Base-by-base conservation (phyloP, 2,888 invertebrate species). In the Phymatocera aterrima region DNA sequence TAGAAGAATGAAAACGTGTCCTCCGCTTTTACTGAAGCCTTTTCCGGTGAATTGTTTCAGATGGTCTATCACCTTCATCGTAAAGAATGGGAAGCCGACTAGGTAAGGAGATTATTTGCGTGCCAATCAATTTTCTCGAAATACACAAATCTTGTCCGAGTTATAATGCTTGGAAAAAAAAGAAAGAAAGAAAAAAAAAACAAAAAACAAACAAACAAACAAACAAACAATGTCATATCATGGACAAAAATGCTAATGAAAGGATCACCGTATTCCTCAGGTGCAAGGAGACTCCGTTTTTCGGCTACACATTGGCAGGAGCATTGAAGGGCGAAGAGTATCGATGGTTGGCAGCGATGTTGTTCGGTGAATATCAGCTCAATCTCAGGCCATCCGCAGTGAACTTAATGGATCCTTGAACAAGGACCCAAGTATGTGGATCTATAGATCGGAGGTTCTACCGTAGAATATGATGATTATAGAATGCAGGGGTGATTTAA, bases 51-150 rank as follows among this genome's bases (percentile, higher is more conserved):
- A n/a, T n/a, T 77, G 78, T 87, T 88, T 40, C 86, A 92, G 95
- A 79, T 97, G 96, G 96, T 93, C 96, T 0, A 93, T 97, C 80
- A 97, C 97, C 0, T 96, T 97, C 85, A 94, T 97, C 85, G 93
- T 94, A 43, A 94, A 93, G 86, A 93, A 93, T 85, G 91, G 93
- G 85, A 93, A 95, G 90, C 93, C 93, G 21, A 93, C 93, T 84
- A 92, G 95, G 93, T 94, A 86, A 88, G 87, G 82, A n/a, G n/a
- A n/a, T n/a, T 60, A 28, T 28, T 37, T 31, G n/a, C 51, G 37
- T 18, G 12, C 12, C 24, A 8, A 24, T 57, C n/a, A 24, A 24
- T 4, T 21, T 10, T 1, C 54, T 24, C 6, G 21, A 54, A 18
- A 24, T 54, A 18, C 18, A 77, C 18, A 74, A 18, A 28, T 1